Evolutionary conservation across 2,888 invertebrate genomes (phyloP).

Genomic region (Bedellia somnulentella): DNA sequence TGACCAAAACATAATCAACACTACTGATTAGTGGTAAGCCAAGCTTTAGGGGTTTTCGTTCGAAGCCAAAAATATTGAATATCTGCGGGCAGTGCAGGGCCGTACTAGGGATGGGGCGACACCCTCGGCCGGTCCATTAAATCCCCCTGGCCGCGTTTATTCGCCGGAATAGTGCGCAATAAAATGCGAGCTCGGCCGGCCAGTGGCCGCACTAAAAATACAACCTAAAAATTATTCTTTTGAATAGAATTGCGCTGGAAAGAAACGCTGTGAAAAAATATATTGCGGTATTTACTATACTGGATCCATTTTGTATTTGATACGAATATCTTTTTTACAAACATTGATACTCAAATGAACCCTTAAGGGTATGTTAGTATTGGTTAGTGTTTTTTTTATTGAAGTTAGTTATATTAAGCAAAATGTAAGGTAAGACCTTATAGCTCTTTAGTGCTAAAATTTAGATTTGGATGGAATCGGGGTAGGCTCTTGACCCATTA

Average conservation of each 20-base stretch:
- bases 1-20: slow-evolving; percentile 21
- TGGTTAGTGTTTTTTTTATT: too few relatives aligned
- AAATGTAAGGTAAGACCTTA: too few relatives aligned
- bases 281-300: too few relatives aligned
- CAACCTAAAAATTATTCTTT: slow-evolving; percentile 30
- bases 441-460: too few relatives aligned
- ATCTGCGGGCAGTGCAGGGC: slow-evolving; percentile 35
- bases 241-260: slow-evolving; percentile 5
- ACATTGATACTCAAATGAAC: too few relatives aligned
- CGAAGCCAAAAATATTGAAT: slow-evolving; percentile 48
- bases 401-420: too few relatives aligned
- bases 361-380: too few relatives aligned
- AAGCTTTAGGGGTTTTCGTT: slow-evolving; percentile 22
- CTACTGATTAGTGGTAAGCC: slow-evolving; percentile 38
- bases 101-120: slow-evolving; percentile 11
- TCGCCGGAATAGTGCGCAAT: slow-evolving; percentile 54
- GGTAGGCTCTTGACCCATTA: too few relatives aligned
- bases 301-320: too few relatives aligned
- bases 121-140: slow-evolving; percentile 36
- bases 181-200: slow-evolving; percentile 43
- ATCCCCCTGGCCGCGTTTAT: slow-evolving; percentile 39
- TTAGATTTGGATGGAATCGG: too few relatives aligned
- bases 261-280: slow-evolving; percentile 2
- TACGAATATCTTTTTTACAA: too few relatives aligned
- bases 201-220: slow-evolving; percentile 46